Base-by-base conservation (phyloP, 2,888 invertebrate species). In the Dexiosoma caninum region DNA sequence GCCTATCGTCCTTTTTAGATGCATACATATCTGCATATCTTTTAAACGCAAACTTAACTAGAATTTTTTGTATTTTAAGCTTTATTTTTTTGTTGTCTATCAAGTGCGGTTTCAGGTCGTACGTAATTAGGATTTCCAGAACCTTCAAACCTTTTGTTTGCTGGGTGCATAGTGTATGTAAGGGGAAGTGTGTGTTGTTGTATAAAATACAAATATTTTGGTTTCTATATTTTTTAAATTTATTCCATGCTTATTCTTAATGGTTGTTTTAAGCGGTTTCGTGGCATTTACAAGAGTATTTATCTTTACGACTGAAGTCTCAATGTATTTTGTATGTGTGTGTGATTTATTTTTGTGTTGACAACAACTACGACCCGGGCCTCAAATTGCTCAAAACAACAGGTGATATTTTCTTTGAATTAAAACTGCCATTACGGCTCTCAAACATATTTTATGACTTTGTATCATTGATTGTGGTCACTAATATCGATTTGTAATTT, bases 281-380 rank as follows among this genome's bases (percentile, higher is more conserved):
- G 66, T 78, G 60, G 72, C 57, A 60, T 55, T 67, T 78, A 46
- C 46, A 32, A 74, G 37, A 32, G 35, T 62, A 44, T 59, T 80
- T 80, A 76, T 76, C 80, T 80, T 71, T 66, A 76, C 66, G 60
- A 71, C 51, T 66, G 75, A 80, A 35, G 30, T 70, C 70, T 70
- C 64, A 76, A 71, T 80, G 66, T 42, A 44, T 46, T 72, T 35
- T n/a, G n/a, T n/a, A n/a, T n/a, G n/a, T n/a, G n/a, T n/a, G n/a
- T n/a, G n/a, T n/a, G n/a, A n/a, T n/a, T n/a, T n/a, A n/a, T n/a
- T 1, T 62, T 44, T 2, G 10, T 16, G 9, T 23, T 35, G 21
- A 57, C 10, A 44, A 51, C 12, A 32, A 37, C 49, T 9, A 9
- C 30, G 21, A 42, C 12, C 7, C 35, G 37, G 14, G 35, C 37